Evolutionary conservation across 2,888 invertebrate genomes (phyloP).

Genomic region (Allolobophora icterica): DNA sequence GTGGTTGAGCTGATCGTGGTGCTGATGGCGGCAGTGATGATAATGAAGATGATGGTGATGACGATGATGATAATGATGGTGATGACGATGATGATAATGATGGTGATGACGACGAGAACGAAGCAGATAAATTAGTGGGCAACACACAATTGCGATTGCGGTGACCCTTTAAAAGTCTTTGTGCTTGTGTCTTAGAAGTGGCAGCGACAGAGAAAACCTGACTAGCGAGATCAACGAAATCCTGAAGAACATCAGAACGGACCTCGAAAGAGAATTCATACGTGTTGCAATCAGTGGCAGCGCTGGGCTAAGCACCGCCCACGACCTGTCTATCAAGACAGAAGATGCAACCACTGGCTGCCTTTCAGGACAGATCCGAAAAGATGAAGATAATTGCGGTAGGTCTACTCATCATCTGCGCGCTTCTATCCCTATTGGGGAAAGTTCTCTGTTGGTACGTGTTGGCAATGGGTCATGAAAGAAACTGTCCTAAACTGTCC

Average conservation of each 20-base stretch:
- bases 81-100: conserved; percentile 10
- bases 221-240: not conserved
- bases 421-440: no score
- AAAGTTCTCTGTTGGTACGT: no score
- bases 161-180: not conserved
- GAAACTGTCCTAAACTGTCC: no score
- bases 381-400: not conserved
- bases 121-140: no score
- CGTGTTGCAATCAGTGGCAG: not conserved
- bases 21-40: not conserved
- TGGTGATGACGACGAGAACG: not conserved
- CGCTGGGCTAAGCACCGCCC: not conserved
- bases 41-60: not conserved
- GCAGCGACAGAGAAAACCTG: not conserved
- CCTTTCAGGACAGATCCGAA: not conserved
- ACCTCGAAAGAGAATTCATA: not conserved
- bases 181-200: not conserved
- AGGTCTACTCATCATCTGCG: no score
- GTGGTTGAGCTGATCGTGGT: no score
- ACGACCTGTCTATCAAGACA: not conserved
- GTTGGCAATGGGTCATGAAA: no score
- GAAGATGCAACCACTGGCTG: not conserved
- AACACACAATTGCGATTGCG: not conserved
- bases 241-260: not conserved
- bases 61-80: not conserved